These are phyloP conservation scores for Thaleichthys pacificus DNA, from an alignment of 2,797 vertebrate genomes.

Conservation along the genomic window DNA sequence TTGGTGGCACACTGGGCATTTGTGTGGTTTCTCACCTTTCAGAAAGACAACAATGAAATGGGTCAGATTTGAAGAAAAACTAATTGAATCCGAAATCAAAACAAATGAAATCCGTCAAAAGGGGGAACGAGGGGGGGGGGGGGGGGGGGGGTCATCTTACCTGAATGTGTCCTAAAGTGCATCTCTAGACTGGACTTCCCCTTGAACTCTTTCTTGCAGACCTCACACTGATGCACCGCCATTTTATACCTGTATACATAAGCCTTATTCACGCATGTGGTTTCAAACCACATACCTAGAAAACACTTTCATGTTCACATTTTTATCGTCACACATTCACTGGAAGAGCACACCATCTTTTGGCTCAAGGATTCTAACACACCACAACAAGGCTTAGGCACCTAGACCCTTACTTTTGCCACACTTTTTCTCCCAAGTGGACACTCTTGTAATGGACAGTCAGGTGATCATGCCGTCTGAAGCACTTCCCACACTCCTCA, in stretches of 20 bases:
- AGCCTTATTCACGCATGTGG: not conserved
- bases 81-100: no score
- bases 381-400: no score
- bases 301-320: not conserved
- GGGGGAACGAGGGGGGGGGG: not conserved
- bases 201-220: constrained; percentile 99
- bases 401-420: constrained; percentile 87
- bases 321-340: not conserved
- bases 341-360: not conserved
- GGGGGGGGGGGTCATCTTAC: constrained; percentile 68
- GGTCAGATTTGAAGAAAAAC: not conserved
- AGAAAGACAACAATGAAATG: constrained; percentile 12
- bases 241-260: constrained; percentile 86
- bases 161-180: constrained; percentile 98
- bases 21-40: constrained; percentile 95
- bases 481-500: constrained; percentile 98
- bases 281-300: not conserved
- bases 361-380: not conserved
- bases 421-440: constrained; percentile 96
- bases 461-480: constrained; percentile 94
- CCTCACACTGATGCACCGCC: constrained; percentile 95
- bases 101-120: not conserved
- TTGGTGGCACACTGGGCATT: constrained; percentile 93
- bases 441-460: constrained; percentile 96
- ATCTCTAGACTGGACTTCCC: constrained; percentile 98